Evolutionary conservation across 1,140 invertebrate species (phyloP).

Genomic region (Armadillidium nasatum): DNA sequence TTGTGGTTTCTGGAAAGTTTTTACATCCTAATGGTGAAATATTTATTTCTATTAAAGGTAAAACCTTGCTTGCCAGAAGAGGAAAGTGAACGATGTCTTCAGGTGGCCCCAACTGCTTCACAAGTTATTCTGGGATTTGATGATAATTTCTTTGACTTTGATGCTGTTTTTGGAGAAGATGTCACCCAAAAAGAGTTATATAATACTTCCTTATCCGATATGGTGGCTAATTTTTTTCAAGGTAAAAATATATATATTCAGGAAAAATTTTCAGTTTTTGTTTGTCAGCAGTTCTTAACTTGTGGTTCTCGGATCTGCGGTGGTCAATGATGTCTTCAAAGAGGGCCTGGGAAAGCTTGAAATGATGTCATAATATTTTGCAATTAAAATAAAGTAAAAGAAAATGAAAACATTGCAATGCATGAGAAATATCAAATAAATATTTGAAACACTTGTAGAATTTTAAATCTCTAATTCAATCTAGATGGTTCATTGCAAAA

Average conservation of each 20-base stretch:
- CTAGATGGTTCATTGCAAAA: too few relatives aligned
- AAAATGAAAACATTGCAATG: too few relatives aligned
- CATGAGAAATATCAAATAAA: too few relatives aligned
- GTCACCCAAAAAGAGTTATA: conserved; percentile 41
- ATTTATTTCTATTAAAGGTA: not conserved
- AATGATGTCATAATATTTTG: too few relatives aligned
- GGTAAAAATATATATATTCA: conserved; percentile 21
- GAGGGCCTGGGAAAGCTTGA: too few relatives aligned
- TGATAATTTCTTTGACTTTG: conserved; percentile 43
- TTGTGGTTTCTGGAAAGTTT: too few relatives aligned
- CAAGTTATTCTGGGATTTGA: conserved; percentile 40
- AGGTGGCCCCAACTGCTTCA: conserved; percentile 39
- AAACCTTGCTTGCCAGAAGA: not conserved
- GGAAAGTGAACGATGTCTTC: not conserved
- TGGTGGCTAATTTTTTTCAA: conserved; percentile 40
- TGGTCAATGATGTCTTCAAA: too few relatives aligned
- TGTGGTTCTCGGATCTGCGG: too few relatives aligned
- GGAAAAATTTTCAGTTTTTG: not conserved
- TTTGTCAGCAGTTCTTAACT: not conserved
- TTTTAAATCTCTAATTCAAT: too few relatives aligned
- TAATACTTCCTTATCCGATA: conserved; percentile 31
- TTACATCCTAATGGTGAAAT: too few relatives aligned
- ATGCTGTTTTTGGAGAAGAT: conserved; percentile 41
- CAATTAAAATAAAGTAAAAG: too few relatives aligned
- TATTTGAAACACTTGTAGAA: too few relatives aligned